Base-by-base conservation (phyloP, 2,113 vertebrate species). In the Euleptes europaea region DNA sequence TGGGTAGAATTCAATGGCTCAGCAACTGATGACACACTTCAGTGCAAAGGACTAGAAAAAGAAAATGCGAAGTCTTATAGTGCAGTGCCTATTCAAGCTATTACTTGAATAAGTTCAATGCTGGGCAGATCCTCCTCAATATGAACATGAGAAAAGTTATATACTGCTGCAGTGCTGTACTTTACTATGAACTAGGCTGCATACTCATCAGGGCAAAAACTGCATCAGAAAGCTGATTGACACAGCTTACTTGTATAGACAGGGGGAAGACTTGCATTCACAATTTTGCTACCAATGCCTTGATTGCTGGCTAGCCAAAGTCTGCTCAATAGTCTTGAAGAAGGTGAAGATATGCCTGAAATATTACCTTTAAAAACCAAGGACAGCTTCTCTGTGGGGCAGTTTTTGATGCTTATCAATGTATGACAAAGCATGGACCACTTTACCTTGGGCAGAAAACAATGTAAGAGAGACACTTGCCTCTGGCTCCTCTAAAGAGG, bases 401-500 rank as follows among this genome's bases (percentile, higher is more conserved):
- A 60, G 57, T 1, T 35, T 47, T 69, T 23, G 31, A 15, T 47
- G 35, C 9, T 51, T 17, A 35, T 11, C 40, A 31, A 23, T 15
- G 28, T n/a, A 35, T 14, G 1, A 40, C 21, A 28, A 33, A 44
- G 72, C 33, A 28, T 78, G 28, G 54, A 9, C 8, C 51, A 6
- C 15, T 26, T 72, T 31, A 4, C 15, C 5, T n/a, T 65, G 14
- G 33, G 5, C 12, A 78, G 54, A 78, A 60, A 10, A 63, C 6
- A 31, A 49, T 71, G 80, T 47, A 42, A 79, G 33, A 33, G 60
- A 47, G 49, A 84, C 89, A 97, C 93, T 94, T 95, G 97, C 99
- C 99, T 97, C 93, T 97, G 86, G 93, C 94, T 84, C 99, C 99
- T 90, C 93, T 97, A 94, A 97, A 99, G 88, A 99, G 97, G 83